phyloP scores from a whole-genome alignment of 2,888 invertebrate species.

The Chaitophorus viminalis region DNA sequence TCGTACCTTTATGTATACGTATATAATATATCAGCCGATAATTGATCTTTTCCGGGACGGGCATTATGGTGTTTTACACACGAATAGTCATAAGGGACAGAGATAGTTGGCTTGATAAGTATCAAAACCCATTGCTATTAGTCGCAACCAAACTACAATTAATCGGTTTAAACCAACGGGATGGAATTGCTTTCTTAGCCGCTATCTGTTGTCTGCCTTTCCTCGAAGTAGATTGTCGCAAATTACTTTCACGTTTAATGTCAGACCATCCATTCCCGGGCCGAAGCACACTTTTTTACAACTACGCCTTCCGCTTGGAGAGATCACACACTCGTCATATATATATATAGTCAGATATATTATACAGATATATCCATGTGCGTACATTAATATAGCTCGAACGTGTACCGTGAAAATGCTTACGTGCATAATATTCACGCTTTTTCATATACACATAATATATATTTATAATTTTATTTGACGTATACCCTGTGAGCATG shows the following conservation, averaged over 20 bases:
- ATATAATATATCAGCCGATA: not conserved
- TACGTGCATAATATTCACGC: not conserved
- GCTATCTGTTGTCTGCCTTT: conserved; percentile 2
- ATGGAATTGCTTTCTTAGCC: not conserved
- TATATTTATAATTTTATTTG: no score
- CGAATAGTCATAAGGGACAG: not conserved
- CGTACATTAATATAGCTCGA: not conserved
- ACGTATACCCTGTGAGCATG: not conserved
- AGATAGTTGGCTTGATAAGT: conserved; percentile 18
- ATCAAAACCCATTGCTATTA: conserved; percentile 28
- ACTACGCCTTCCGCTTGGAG: not conserved
- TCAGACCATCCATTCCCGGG: conserved; percentile 14
- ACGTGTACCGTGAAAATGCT: not conserved
- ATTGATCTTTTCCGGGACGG: not conserved
- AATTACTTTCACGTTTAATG: conserved; percentile 43
- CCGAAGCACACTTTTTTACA: conserved; percentile 4
- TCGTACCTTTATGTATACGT: not conserved
- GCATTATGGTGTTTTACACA: not conserved
- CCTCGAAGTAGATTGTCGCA: not conserved
- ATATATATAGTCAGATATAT: not conserved
- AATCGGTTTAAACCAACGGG: conserved; percentile 28
- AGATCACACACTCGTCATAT: not conserved
- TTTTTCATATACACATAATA: not conserved
- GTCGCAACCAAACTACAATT: conserved; percentile 17
- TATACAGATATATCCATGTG: not conserved